These are phyloP conservation scores for Eristalis arbustorum DNA, from an alignment of 2,888 invertebrate species.

Conservation along the genomic window DNA sequence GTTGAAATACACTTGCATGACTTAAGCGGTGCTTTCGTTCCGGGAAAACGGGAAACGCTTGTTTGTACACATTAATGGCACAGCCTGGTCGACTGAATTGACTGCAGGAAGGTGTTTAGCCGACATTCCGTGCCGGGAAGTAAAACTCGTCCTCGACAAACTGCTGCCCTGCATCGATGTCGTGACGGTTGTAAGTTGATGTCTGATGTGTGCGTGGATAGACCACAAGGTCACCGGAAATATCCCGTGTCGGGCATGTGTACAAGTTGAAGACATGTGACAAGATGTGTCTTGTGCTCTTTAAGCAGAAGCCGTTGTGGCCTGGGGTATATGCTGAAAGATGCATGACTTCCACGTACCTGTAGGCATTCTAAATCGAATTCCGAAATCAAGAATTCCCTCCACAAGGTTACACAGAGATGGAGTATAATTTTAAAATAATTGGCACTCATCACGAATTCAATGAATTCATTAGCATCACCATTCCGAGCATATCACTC, in stretches of 20 bases:
- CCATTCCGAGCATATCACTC: background rate
- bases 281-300: too few relatives aligned
- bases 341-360: background rate
- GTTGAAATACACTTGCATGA: background rate
- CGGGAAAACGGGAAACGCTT: background rate
- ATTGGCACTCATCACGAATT: slow-evolving; percentile 25
- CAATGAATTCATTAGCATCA: slow-evolving; percentile 34
- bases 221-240: background rate
- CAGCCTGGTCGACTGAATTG: background rate
- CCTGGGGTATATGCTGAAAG: background rate
- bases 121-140: background rate
- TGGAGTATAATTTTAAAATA: background rate
- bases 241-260: too few relatives aligned
- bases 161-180: background rate
- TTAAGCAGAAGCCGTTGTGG: background rate
- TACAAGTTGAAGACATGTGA: too few relatives aligned
- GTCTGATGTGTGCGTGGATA: background rate
- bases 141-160: background rate
- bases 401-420: background rate
- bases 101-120: background rate
- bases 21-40: background rate
- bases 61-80: background rate
- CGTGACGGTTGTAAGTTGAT: too few relatives aligned
- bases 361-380: background rate
- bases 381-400: background rate